Evolutionary conservation across 2,888 invertebrate species (phyloP), one percentile per base, ranked within the genome.

Genomic region (Synergus laeviventris): DNA sequence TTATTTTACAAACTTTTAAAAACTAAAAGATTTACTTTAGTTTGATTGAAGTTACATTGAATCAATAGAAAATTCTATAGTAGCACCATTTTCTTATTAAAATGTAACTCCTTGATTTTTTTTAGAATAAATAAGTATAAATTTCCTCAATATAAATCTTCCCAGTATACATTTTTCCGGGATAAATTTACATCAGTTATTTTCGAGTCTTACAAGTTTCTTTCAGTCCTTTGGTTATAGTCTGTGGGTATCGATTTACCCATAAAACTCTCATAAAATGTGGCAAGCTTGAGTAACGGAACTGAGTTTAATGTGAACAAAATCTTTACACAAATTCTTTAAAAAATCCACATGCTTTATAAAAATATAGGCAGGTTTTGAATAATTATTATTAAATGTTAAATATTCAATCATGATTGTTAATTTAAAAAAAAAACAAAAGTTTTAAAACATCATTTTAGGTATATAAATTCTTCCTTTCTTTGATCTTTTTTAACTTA

Each of bases 191-290:
- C 12, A 39, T 18, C 39, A 39, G 39, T 42, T 18, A 21, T 21
- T 42, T 39, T 42, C 42, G 14, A 39, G 21, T 64, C 64, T 64
- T 64, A n/a, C 38, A 39, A 64, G 39, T 39, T 64, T 64, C 39
- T 64, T 64, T 64, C 64, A 64, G 64, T 64, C 39, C 18, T 64
- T 42, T 24, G n/a, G 39, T 14, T 31, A 42, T 39, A 64, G 64
- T 39, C 62, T 62, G 62, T 62, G 36, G 38, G 62, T 64, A 64
- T 64, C 38, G 64, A 64, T 64, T 36, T 64, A 64, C n/a, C 39
- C 64, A 64, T 64, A 64, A 64, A 42, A 64, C 64, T 64, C 62
- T 39, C 64, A 64, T 38, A 62, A 62, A 62, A 62, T 42, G 39
- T 64, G 14, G 39, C 39, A 21, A 39, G 42, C 21, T 64, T 64